These are phyloP conservation scores for Vombatus ursinus DNA, from an alignment of 2,113 vertebrate genomes.

Conservation along the genomic window DNA sequence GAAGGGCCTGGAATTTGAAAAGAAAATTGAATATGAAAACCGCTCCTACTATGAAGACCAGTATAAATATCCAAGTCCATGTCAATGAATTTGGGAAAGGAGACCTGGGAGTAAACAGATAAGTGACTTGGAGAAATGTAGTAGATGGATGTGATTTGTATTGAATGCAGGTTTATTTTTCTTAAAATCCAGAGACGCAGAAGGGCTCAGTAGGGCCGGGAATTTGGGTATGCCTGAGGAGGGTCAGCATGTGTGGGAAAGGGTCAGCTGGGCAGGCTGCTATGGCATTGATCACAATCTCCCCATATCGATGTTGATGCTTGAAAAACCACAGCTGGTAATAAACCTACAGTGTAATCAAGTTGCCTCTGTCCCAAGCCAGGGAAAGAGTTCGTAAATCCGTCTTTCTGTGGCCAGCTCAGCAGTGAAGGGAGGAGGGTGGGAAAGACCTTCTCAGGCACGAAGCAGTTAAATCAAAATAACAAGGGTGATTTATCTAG, in stretches of 20 bases:
- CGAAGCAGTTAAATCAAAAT: conserved; percentile 86
- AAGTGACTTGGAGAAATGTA: neutral
- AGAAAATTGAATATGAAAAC: conserved; percentile 19
- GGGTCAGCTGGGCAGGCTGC: conserved; percentile 5
- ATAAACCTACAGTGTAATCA: conserved; percentile 22
- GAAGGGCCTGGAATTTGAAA: neutral
- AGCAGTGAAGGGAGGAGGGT: neutral
- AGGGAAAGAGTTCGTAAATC: neutral
- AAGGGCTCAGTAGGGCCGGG: neutral
- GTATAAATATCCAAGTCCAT: neutral
- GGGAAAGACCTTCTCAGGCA: conserved; percentile 66
- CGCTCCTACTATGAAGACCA: neutral
- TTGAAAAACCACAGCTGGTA: accelerated
- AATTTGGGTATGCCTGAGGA: neutral
- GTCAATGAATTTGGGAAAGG: neutral
- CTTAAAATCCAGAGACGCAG: conserved; percentile 32
- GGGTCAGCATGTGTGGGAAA: neutral
- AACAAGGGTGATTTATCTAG: conserved; percentile 87
- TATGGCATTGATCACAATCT: neutral
- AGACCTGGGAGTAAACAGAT: neutral
- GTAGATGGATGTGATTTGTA: neutral
- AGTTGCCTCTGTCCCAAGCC: neutral
- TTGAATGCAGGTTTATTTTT: conserved; percentile 33
- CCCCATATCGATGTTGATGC: neutral
- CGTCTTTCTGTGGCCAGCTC: neutral